Evolutionary conservation across 2,113 vertebrate genomes (phyloP).

Genomic region (Leptosomus discolor): DNA sequence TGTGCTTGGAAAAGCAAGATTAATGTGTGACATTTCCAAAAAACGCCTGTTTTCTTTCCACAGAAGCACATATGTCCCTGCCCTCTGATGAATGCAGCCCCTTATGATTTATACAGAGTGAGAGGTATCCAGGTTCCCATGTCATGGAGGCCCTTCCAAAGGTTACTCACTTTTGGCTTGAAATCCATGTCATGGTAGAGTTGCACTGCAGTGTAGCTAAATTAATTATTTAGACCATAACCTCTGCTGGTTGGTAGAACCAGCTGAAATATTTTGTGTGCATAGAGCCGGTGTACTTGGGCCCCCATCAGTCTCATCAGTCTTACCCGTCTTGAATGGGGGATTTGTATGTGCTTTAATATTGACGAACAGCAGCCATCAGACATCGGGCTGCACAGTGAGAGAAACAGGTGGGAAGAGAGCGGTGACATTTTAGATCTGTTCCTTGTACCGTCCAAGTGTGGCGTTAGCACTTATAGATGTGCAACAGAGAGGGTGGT

Average conservation of each 20-base stretch:
- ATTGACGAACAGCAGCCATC: neutral
- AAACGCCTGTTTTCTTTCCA: neutral
- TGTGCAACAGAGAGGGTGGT: neutral
- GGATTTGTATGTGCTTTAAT: neutral
- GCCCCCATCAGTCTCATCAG: neutral
- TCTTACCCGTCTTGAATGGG: neutral
- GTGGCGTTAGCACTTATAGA: neutral
- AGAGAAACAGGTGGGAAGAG: fast-evolving
- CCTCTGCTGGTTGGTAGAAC: neutral
- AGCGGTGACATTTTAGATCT: neutral
- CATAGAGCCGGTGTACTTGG: neutral
- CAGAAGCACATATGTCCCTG: fast-evolving
- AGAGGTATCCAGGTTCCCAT: neutral
- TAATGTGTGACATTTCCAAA: neutral
- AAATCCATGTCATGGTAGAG: neutral
- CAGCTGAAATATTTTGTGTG: neutral
- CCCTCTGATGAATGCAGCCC: neutral
- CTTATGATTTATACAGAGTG: neutral
- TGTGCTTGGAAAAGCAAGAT: neutral
- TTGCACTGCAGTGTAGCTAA: neutral
- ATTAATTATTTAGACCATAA: neutral
- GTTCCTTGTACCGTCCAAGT: neutral
- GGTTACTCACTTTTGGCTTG: neutral
- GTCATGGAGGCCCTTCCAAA: neutral
- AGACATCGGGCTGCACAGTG: no score